Evolutionary conservation across 92 coral and sea anemone species (phyloP), one percentile per base, ranked within the genome.

Genomic region (Actinernus sp.): DNA sequence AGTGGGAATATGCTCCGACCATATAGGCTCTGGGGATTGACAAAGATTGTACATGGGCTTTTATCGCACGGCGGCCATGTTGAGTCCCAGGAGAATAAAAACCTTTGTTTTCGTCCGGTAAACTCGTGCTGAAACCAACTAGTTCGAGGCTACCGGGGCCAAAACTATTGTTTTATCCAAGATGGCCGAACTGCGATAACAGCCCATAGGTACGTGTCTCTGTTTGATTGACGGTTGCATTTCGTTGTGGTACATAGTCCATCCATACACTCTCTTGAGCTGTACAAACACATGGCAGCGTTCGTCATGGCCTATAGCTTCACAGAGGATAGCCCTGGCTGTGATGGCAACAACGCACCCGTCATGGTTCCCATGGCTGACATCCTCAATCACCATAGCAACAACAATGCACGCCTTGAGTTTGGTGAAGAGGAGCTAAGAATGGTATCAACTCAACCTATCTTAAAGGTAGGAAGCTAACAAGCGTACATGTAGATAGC

Each of bases 281-380:
- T 94, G 22, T 91, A 87, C 63, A 94, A 91, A 66, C 98, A 88
- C 71, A 74, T 94, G 95, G 97, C 97, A n/a, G 95, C 95, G 0
- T 94, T 94, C 63, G 83, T 94, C 29, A 94, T 94, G 98, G 98
- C 98, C 18, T 94, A 94, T 79, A 94, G 98, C 74, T 94, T 94
- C 55, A 94, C 97, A 20, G 98, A 94, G 45, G 68, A 81, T 10
- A 68, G 33, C 19, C 56, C 91, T 24, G 60, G 51, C 46, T 66
- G 24, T 31, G 52, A 45, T 37, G 84, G 54, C 0, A 65, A 59
- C 51, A 38, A 40, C 5, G 63, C 76, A 14, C 97, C 97, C 55
- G 85, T 71, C 31, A 94, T 94, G 98, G 98, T 94, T 1, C 98
- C 98, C 2, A 94, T 94, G 98, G 98, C 98, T 2, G 98, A 94